Evolutionary conservation across 2,888 invertebrate genomes (phyloP).

Genomic region (Epinotia bilunana): DNA sequence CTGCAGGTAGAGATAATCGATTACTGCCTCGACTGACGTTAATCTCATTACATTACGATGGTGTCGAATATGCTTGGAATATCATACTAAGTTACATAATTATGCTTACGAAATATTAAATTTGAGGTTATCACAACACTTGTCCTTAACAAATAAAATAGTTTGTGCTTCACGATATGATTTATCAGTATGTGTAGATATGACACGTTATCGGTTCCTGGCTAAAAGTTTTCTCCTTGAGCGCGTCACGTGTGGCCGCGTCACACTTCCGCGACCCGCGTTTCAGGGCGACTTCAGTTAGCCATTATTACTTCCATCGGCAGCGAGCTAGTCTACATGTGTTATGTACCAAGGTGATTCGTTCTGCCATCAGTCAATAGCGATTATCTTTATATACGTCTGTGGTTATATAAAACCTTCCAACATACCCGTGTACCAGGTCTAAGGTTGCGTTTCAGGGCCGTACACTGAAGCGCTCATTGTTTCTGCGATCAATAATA

Average conservation of each 20-base stretch:
- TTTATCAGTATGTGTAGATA: constrained; percentile 32
- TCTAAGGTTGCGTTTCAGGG: constrained; percentile 51
- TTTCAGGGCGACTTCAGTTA: constrained; percentile 29
- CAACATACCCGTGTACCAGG: constrained; percentile 42
- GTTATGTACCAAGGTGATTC: constrained; percentile 31
- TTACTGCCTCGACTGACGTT: constrained; percentile 26
- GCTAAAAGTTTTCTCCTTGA: constrained; percentile 42
- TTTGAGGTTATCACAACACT: constrained; percentile 31
- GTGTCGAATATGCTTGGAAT: constrained; percentile 7
- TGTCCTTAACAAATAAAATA: constrained; percentile 24
- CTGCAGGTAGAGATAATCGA: constrained; percentile 34
- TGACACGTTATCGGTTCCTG: constrained; percentile 32
- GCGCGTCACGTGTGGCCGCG: constrained; percentile 36
- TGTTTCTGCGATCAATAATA: constrained; percentile 47
- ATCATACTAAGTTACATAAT: constrained; percentile 34
- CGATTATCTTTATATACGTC: constrained; percentile 42
- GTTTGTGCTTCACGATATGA: constrained; percentile 24
- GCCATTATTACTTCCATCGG: constrained; percentile 23
- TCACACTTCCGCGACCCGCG: constrained; percentile 34
- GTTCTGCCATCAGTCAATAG: constrained; percentile 43
- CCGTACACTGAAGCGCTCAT: constrained; percentile 54
- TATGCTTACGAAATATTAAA: constrained; percentile 20
- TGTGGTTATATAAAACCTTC: constrained; percentile 45
- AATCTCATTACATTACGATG: constrained; percentile 23
- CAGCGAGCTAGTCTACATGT: constrained; percentile 11